Evolutionary conservation across 2,113 vertebrate species (phyloP), one percentile per base, ranked within the genome.

Genomic region (Myiozetetes cayanensis): DNA sequence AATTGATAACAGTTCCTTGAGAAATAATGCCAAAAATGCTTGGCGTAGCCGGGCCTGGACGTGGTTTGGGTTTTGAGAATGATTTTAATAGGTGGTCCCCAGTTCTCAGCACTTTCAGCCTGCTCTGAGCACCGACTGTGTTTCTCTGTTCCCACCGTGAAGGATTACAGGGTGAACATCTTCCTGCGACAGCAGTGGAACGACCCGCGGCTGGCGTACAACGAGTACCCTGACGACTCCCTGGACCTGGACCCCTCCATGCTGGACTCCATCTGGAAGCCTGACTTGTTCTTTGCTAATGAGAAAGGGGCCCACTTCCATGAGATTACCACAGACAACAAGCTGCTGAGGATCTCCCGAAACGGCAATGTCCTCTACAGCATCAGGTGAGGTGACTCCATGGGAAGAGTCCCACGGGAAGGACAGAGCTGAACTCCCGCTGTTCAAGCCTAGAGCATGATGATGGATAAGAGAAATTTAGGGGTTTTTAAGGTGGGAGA

Each of bases 241-340:
- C 97, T 99, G 96, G 99, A 99, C 96, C 98, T 99, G 52, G 99
- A 99, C 96, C 99, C 99, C 3, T 99, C 99, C 68, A 99, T 99
- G 99, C 95, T 99, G 98, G 99, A 99, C 96, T 99, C 99, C 96
- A 99, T 99, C 98, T 99, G 99, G 99, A 99, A 99, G 81, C 99
- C 99, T 3, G 99, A 99, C 93, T 94, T 99, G 98, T 99, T 99
- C 98, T 99, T 99, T 4, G 99, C 99, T 91, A 99, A 99, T 1
- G 99, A 99, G 97, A 99, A 99, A 85, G 99, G 99, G 28, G 99
- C 99, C 55, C 99, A 99, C 95, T 99, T 99, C 96, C 99, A 99
- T 0, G 99, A 99, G 98, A 99, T 99, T 72, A 99, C 99, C 82
- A 99, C 99, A 1, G 99, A 99, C 98, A 99, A 99, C 98, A 99